These are phyloP conservation scores for Apteryx mantelli DNA, from an alignment of 2,113 vertebrate genomes.

Conservation along the genomic window DNA sequence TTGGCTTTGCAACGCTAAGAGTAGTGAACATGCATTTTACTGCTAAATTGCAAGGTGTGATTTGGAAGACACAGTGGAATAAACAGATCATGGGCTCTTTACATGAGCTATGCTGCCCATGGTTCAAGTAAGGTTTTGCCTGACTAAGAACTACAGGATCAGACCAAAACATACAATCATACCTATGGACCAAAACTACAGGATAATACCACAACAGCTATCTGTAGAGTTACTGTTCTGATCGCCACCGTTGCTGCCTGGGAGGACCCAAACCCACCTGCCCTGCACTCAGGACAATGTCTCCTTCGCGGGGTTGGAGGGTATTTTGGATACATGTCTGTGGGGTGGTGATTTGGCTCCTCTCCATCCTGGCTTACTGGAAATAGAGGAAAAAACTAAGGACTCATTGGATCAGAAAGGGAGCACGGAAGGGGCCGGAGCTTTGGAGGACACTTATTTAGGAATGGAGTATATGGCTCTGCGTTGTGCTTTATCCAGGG, in stretches of 20 bases:
- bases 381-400: not conserved
- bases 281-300: accelerated
- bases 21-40: accelerated
- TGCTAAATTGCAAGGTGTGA: not conserved
- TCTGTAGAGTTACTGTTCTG: not conserved
- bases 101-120: accelerated
- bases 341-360: not conserved
- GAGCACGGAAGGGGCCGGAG: not conserved
- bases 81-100: not conserved
- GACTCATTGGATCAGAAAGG: accelerated
- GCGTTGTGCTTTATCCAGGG: not conserved
- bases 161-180: not conserved
- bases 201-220: not conserved
- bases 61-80: not conserved
- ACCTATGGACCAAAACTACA: not conserved
- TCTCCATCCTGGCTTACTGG: not conserved
- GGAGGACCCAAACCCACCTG: not conserved
- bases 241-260: not conserved
- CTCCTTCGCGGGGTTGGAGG: not conserved
- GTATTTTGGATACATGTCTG: not conserved
- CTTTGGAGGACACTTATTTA: not conserved
- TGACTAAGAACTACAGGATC: not conserved
- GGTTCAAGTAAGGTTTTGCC: not conserved
- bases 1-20: not conserved
- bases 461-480: not conserved